These are phyloP conservation scores for Laspeyria flexula DNA, from an alignment of 2,888 invertebrate genomes.

Conservation along the genomic window DNA sequence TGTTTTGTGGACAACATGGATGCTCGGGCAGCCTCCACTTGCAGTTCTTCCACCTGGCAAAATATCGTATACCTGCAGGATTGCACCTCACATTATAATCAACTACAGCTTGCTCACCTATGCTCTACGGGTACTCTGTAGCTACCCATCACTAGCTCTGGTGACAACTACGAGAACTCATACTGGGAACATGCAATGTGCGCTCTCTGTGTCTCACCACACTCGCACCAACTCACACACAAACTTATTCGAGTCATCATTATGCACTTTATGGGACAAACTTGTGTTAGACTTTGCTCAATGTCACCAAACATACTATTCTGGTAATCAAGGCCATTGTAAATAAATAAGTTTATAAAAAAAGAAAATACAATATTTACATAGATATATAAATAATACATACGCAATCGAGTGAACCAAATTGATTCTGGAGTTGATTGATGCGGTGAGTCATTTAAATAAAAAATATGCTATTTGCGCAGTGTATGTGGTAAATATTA, in stretches of 20 bases:
- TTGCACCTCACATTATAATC: constrained; percentile 85
- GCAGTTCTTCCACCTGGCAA: constrained; percentile 94
- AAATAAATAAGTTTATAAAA: constrained; percentile 28
- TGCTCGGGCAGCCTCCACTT: constrained; percentile 91
- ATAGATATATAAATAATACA: constrained; percentile 24
- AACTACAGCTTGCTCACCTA: constrained; percentile 81
- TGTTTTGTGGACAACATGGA: constrained; percentile 88
- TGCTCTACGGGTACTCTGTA: constrained; percentile 47
- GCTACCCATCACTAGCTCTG: constrained; percentile 40
- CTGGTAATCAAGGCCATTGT: constrained; percentile 25
- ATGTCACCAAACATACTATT: constrained; percentile 33
- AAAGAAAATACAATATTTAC: constrained; percentile 57
- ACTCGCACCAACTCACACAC: constrained; percentile 28
- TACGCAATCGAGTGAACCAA: constrained; percentile 16
- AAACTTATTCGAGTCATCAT: constrained; percentile 16
- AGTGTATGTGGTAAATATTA: constrained; percentile 55
- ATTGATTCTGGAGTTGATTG: constrained; percentile 33
- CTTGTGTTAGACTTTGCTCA: constrained; percentile 30
- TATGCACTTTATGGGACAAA: constrained; percentile 30
- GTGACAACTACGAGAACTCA: constrained; percentile 51
- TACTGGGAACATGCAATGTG: constrained; percentile 64
- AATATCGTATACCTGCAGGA: constrained; percentile 92
- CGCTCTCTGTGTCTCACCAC: constrained; percentile 37
- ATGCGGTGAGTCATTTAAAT: constrained; percentile 22
- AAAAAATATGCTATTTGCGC: constrained; percentile 17